Base-by-base conservation (phyloP, 2,797 vertebrate genomes). In the Tarsius wallacei region DNA sequence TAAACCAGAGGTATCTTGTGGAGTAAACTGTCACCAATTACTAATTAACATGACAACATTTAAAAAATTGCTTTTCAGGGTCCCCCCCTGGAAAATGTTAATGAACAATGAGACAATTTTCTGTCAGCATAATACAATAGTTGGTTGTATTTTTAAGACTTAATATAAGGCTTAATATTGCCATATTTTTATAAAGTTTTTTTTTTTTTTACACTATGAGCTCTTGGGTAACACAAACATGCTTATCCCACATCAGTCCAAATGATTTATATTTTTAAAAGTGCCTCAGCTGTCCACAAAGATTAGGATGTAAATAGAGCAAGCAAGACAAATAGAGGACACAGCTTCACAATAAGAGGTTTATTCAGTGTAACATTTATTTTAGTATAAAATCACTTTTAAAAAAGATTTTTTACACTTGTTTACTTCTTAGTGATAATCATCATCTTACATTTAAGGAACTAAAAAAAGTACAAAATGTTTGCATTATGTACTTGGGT, bases 391-490 rank as follows among this genome's bases (percentile, higher is more conserved):
- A 98, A 82, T 95, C 83, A 87, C 80, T 87, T 94, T 94, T 85
- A 73, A 81, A 91, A 94, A 97, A 81, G 87, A 26, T 31, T 94
- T 96, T 98, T 97, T 93, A 97, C 63, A 97, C 98, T 98, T 99
- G 98, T 99, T 99, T 99, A 99, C 99, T 99, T 99, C 99, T 99
- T 97, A 98, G 98, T 99, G 99, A 99, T 99, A 99, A 99, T 99
- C 98, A 97, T 96, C 96, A 97, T 98, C 98, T 98, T 99, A 98
- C 99, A 99, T 99, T 99, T 99, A 99, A 99, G 99, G 98, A 98
- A 98, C 98, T 98, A 98, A 99, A 99, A 99, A 99, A 99, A 99
- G 98, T 99, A 97, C 98, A 99, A 99, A 99, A 98, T 99, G 99
- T 99, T 99, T 99, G 99, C 98, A 98, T 99, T 98, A 99, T 99